These are phyloP conservation scores for Macrosoma leucophasiata DNA, from an alignment of 2,888 invertebrate species.

Conservation along the genomic window DNA sequence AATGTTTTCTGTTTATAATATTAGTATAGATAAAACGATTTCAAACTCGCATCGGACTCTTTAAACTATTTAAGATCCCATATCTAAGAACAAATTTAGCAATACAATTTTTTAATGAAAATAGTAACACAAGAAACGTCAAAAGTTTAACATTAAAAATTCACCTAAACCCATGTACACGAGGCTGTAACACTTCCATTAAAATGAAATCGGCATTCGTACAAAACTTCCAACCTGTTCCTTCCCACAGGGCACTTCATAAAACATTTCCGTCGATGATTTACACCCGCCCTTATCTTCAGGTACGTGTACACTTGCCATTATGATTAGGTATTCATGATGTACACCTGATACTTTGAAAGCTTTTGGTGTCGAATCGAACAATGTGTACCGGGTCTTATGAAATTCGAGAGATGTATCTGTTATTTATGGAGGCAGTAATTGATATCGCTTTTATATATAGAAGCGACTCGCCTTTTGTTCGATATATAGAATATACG, in stretches of 20 bases:
- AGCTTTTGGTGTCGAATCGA: constrained; percentile 45
- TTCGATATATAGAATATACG: no score
- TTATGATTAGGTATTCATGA: constrained; percentile 72
- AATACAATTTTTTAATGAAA: no score
- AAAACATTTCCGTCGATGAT: constrained; percentile 58
- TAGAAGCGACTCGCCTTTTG: no score
- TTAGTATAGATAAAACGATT: no score
- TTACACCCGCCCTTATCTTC: constrained; percentile 62
- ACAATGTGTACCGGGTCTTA: constrained; percentile 24
- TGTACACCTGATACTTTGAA: constrained; percentile 66
- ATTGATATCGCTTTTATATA: no score
- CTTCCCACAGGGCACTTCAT: constrained; percentile 64
- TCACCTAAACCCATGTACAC: constrained; percentile 33
- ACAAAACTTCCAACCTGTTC: constrained; percentile 52
- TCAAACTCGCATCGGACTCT: no score
- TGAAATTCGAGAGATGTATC: not conserved
- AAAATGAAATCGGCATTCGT: constrained; percentile 34
- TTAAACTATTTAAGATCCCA: no score
- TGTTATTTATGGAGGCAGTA: constrained; percentile 4
- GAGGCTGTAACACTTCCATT: constrained; percentile 31
- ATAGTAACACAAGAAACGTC: no score
- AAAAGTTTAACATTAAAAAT: no score
- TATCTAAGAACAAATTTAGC: no score
- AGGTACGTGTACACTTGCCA: constrained; percentile 52
- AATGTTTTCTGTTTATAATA: no score